Percentiles rank a stretch among this genome's conserved stretches.
These are phyloP conservation scores for Callopanchax toddi DNA, from an alignment of 2,113 vertebrate species.

Conservation along the genomic window DNA sequence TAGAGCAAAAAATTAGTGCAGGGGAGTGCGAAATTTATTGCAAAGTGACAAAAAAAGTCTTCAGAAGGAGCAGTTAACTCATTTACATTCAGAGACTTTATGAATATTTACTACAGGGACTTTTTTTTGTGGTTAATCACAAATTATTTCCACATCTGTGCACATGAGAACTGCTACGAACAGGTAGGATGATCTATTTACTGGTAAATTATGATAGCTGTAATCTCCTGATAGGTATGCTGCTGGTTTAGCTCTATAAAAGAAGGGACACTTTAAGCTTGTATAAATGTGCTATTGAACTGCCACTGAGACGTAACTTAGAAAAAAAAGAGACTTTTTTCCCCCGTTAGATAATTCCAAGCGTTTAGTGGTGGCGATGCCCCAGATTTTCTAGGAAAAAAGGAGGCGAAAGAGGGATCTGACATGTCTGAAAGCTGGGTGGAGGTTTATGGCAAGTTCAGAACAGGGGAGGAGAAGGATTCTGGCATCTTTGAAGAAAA, in stretches of 20 bases:
- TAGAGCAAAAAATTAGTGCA: constrained; percentile 2
- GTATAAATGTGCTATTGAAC: constrained; percentile 31
- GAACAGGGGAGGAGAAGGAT: constrained; percentile 56
- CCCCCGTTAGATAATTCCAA: constrained; percentile 35
- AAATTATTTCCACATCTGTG: not conserved
- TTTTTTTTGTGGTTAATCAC: not conserved
- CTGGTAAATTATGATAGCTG: constrained; percentile 20
- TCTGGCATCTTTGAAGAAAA: constrained; percentile 66
- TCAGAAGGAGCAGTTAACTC: not conserved
- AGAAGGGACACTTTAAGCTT: constrained; percentile 39
- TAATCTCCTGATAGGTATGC: constrained; percentile 44
- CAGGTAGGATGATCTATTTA: no score
- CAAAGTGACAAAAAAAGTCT: not conserved
- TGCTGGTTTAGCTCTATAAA: constrained; percentile 42
- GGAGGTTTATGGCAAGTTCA: constrained; percentile 50
- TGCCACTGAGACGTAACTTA: constrained; percentile 15
- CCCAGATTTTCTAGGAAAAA: constrained; percentile 28
- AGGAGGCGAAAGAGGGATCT: constrained; percentile 19
- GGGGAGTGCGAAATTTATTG: not conserved
- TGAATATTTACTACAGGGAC: not conserved
- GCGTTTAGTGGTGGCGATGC: constrained; percentile 16
- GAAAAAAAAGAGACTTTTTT: constrained; percentile 19
- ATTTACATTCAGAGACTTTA: not conserved
- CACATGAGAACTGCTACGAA: not conserved
- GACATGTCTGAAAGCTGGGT: constrained; percentile 57